Evolutionary conservation across 1,140 invertebrate species (phyloP).

Genomic region (Neoseiulus cucumeris): DNA sequence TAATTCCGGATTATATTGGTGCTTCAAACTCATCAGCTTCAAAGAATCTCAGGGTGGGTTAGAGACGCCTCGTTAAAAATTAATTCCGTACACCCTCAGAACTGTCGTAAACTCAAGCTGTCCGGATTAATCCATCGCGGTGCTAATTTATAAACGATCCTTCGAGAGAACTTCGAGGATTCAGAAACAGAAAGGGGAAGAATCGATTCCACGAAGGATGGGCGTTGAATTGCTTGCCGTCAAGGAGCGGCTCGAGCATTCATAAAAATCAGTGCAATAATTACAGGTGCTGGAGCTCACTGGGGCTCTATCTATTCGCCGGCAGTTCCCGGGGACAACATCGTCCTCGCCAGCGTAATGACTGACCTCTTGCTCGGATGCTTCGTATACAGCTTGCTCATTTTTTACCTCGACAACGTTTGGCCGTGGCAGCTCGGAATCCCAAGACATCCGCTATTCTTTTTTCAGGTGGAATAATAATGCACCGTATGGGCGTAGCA

Average conservation of each 20-base stretch:
- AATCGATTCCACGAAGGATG: too few relatives aligned
- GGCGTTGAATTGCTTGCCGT: too few relatives aligned
- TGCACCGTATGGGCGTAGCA: neutral
- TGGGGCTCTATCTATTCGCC: conserved; percentile 22
- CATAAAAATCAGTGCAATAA: too few relatives aligned
- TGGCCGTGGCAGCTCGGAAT: conserved; percentile 28
- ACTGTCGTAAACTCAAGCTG: too few relatives aligned
- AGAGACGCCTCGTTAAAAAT: too few relatives aligned
- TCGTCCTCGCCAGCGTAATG: conserved; percentile 20
- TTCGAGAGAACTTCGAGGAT: too few relatives aligned
- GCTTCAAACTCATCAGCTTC: neutral
- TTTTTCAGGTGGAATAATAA: conserved; percentile 8
- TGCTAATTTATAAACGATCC: too few relatives aligned
- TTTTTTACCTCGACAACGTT: conserved; percentile 26
- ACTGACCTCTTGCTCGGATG: conserved; percentile 15
- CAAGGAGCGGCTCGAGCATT: too few relatives aligned
- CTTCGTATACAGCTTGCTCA: conserved; percentile 16
- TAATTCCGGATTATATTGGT: conserved; percentile 1
- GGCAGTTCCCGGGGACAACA: conserved; percentile 24
- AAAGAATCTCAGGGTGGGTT: neutral
- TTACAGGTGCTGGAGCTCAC: conserved; percentile 23
- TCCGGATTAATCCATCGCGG: too few relatives aligned
- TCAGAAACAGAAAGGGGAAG: too few relatives aligned
- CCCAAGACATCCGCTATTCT: conserved; percentile 31
- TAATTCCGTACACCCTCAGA: too few relatives aligned